Base-by-base conservation (phyloP, 1,140 invertebrate genomes). In the Drosophila paulistorum region DNA sequence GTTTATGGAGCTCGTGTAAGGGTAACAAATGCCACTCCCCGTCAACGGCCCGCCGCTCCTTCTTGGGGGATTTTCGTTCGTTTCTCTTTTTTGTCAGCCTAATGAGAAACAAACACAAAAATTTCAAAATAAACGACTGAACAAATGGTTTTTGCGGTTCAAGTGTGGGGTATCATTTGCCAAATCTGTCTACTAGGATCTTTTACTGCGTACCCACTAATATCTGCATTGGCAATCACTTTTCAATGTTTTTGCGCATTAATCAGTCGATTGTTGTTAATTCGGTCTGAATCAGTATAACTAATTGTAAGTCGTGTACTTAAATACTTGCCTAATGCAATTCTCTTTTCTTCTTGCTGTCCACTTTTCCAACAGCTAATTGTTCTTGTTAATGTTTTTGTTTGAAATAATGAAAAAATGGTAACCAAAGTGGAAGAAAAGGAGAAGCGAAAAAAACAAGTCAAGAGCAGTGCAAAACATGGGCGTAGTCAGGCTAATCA, bases 371-470 rank as follows among this genome's bases (percentile, higher is more conserved):
- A 59, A 63, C 48, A 80, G 77, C 83, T 87, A 89, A 87, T 87
- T 89, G 80, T 89, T 83, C 84, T 83, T 79, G 79, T 83, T 76
- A 83, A 83, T 87, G 76, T 68, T 79, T 85, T 82, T 76, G 68
- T 71, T 81, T 77, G 6, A 71, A 81, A 79, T 70, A 75, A 74
- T 70, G 74, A 71, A 62, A 39, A 7, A 58, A 58, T 35, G 26
- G 20, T 45, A 71, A 42, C 42, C 4, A 42, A 42, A 35, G 33
- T 63, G 13, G 9, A 62, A 68, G 51, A 67, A n/a, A 7, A 30
- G 7, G 26, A 41, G 33, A 42, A 65, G 23, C 14, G 14, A 35
- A n/a, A 30, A 33, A 66, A 66, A n/a, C 14, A 64, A 68, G 39
- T 35, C 23, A 61, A 82, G 35, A 55, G 55, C 57, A 23, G 17